Base-by-base conservation (phyloP, 2,888 invertebrate species). In the Caradrina kadenii region DNA sequence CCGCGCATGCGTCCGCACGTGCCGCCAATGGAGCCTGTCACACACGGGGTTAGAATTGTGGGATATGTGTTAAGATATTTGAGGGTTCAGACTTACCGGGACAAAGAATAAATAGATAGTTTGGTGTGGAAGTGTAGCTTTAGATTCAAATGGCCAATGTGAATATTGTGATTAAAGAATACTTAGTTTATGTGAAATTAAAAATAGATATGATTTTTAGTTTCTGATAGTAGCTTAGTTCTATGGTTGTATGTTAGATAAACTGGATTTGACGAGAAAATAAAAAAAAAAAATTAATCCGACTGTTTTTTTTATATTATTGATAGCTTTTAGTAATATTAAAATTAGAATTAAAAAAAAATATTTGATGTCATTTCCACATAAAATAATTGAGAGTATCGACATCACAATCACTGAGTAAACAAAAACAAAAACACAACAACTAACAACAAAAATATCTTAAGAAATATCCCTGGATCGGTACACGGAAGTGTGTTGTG, bases 1-100 rank as follows among this genome's bases (percentile, higher is more conserved):
- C 21, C 67, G 90, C 94, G 95, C 96, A 94, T 90, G 94, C 95
- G 94, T 89, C 80, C 85, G 90, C 94, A 95, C 94, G 95, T 95
- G 95, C 89, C 89, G 89, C 76, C 84, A 85, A 87, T 82, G 79
- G 71, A 50, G 76, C 52, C 63, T 66, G 86, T 66, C 73, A 58
- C 76, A 91, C 87, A 89, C 68, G 87, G 77, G 82, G 74, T 21
- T 45, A 21, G n/a, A 53, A 72, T 86, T 73, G 60, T 17, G 19
- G 42, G 91, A 89, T 84, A 63, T 10, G 1, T 73, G 55, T 89
- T 78, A 54, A n/a, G 75, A 80, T 91, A 90, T 89, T 69, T 39
- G 1, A 3, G 64, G n/a, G 26, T 48, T n/a, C 13, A 2, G 13
- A 10, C 13, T 22, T 63, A 10, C 8, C 7, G 7, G n/a, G 19